Percentiles rank a stretch among this genome's conserved stretches.
These are phyloP conservation scores for Drosophila helvetica DNA, from an alignment of 2,888 invertebrate species.

Conservation along the genomic window DNA sequence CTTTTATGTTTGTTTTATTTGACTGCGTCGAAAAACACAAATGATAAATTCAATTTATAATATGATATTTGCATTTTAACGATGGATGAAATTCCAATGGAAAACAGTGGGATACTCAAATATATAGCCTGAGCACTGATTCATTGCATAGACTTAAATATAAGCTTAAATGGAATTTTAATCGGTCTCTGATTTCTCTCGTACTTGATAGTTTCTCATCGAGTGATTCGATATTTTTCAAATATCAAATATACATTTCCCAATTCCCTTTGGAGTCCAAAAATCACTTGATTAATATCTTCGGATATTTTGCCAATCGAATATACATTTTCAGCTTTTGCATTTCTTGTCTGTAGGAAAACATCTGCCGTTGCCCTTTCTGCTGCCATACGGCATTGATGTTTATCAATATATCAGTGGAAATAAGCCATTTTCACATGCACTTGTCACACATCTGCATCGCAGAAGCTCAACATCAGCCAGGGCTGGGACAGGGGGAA, in stretches of 20 bases:
- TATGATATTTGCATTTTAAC: background rate
- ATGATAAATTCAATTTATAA: background rate
- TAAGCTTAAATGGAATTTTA: background rate
- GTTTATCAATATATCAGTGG: slow-evolving; percentile 73
- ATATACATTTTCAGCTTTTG: background rate
- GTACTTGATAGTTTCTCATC: no score
- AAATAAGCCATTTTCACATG: slow-evolving; percentile 70
- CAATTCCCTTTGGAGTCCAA: background rate
- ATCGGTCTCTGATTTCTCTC: background rate
- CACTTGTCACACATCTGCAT: slow-evolving; percentile 77
- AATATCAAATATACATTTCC: no score
- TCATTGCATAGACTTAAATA: background rate
- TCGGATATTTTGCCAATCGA: slow-evolving; percentile 7
- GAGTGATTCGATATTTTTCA: no score
- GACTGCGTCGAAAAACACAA: background rate
- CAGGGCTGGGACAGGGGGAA: slow-evolving; percentile 6
- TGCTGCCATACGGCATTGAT: slow-evolving; percentile 66
- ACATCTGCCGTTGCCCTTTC: slow-evolving; percentile 12
- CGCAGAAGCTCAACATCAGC: slow-evolving; percentile 36
- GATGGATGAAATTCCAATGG: background rate
- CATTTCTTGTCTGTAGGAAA: background rate
- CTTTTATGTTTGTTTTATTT: background rate
- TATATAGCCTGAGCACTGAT: background rate
- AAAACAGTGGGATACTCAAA: background rate
- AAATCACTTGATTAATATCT: background rate